Evolutionary conservation across 2,888 invertebrate genomes (phyloP), one percentile per base, ranked within the genome.

Genomic region (Synanthedon myopaeformis): DNA sequence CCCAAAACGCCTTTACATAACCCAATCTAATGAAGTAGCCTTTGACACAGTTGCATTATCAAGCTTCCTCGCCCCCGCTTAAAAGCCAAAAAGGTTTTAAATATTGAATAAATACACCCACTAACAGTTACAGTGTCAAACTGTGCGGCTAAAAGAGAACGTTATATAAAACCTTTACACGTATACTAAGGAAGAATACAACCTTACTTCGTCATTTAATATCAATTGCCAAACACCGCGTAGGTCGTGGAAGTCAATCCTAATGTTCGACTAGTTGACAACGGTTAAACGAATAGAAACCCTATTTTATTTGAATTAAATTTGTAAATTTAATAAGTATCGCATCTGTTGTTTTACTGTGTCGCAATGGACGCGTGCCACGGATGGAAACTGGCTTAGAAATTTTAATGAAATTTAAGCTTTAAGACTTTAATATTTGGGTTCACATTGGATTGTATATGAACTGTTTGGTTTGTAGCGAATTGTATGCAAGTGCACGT

Each of bases 311-410:
- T 3, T 0, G 0, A 0, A 14, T 58, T 70, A 57, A 61, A 68
- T 58, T 28, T 48, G 49, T 17, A 13, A 17, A 14, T 49, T 17
- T 12, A 17, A 23, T 19, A 17, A 49, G 17, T 66, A 72, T 65
- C 56, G 56, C 60, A 59, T 61, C 60, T 61, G 58, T 57, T 58
- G 56, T 52, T 54, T 51, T 52, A 58, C 58, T 64, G 61, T 84
- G 82, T 81, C 69, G 83, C 76, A 84, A 83, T 72, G 61, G 80
- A 76, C 82, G 81, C 82, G 82, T 82, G 82, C 78, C 76, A 45
- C 6, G 45, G 45, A 45, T 45, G 3, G 13, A 45, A 45, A 14
- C 45, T 45, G 45, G 13, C 45, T 45, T n/a, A 8, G n/a, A 13
- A 6, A n/a, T 45, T 6, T 45, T 45, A 45, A 13, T 14, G 45